phyloP scores from a whole-genome alignment of 2,888 invertebrate genomes.

The Drosophila buzzatii region DNA sequence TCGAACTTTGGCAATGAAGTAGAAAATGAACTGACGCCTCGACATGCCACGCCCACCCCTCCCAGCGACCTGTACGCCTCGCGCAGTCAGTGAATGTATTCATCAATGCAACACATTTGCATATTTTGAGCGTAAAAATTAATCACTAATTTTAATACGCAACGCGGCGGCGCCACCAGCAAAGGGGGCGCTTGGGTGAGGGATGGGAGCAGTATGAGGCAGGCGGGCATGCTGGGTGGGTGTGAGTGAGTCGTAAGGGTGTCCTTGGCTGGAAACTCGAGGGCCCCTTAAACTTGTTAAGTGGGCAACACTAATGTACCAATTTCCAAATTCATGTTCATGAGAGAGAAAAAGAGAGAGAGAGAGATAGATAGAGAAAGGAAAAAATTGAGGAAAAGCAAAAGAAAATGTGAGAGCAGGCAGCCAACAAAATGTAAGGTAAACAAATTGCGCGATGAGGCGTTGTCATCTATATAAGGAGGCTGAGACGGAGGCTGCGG shows the following conservation, averaged over 20 bases:
- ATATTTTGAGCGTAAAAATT: conserved; percentile 84
- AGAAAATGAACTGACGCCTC: conserved; percentile 77
- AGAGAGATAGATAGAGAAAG: neutral
- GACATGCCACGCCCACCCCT: conserved; percentile 49
- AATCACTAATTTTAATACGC: conserved; percentile 85
- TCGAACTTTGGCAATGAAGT: conserved; percentile 76
- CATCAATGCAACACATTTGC: conserved; percentile 84
- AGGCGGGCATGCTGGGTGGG: neutral
- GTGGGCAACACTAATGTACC: conserved; percentile 84
- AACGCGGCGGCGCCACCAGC: conserved; percentile 47
- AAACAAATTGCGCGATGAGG: conserved; percentile 84
- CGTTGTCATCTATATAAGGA: conserved; percentile 82
- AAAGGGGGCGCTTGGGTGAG: neutral
- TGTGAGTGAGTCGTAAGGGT: conserved; percentile 5
- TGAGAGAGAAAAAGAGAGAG: too few relatives aligned
- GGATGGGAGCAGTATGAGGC: too few relatives aligned
- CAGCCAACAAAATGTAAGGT: conserved; percentile 65
- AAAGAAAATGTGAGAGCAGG: conserved; percentile 16
- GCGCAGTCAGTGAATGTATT: conserved; percentile 70
- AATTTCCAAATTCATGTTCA: conserved; percentile 83
- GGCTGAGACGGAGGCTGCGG: conserved; percentile 36
- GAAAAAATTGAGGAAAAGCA: conserved; percentile 20
- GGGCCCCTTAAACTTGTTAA: conserved; percentile 80
- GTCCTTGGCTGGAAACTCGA: conserved; percentile 32
- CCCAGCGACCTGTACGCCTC: neutral